A percentile compares a stretch with the other conserved stretches of the same genome.
Evolutionary conservation across 2,888 invertebrate species (phyloP).

Genomic region (Asteroscopus sphinx): DNA sequence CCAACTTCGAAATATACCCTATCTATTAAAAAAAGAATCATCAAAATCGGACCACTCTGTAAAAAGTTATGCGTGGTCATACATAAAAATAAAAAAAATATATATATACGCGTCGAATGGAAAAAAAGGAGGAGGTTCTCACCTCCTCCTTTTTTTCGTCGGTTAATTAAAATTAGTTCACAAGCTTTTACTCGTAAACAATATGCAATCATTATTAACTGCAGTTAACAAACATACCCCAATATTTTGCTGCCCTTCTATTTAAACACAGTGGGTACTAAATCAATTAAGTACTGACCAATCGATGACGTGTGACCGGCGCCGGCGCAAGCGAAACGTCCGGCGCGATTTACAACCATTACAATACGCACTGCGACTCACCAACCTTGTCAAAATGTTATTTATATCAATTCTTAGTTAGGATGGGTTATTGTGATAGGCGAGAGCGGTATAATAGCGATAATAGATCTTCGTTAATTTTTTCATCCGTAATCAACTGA

Average conservation of each 20-base stretch:
- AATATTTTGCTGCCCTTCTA: conserved; percentile 1
- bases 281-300: conserved; percentile 34
- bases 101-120: too few species aligned
- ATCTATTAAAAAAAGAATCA: too few species aligned
- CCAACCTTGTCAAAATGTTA: conserved; percentile 58
- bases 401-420: conserved; percentile 54
- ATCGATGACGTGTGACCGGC: conserved; percentile 11
- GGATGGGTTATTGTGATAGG: background rate
- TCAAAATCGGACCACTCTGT: too few species aligned
- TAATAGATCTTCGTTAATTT: too few species aligned
- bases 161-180: too few species aligned
- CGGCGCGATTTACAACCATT: conserved; percentile 34
- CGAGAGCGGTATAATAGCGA: conserved; percentile 19
- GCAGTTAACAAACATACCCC: background rate
- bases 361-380: conserved; percentile 27
- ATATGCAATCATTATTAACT: background rate
- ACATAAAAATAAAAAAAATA: too few species aligned
- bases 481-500: too few species aligned
- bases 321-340: conserved; percentile 39
- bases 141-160: too few species aligned
- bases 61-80: too few species aligned
- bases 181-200: background rate
- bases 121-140: too few species aligned
- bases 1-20: too few species aligned
- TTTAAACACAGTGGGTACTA: conserved; percentile 17